Base-by-base conservation (phyloP, 2,888 invertebrate genomes). In the Caenorhabditis becei region DNA sequence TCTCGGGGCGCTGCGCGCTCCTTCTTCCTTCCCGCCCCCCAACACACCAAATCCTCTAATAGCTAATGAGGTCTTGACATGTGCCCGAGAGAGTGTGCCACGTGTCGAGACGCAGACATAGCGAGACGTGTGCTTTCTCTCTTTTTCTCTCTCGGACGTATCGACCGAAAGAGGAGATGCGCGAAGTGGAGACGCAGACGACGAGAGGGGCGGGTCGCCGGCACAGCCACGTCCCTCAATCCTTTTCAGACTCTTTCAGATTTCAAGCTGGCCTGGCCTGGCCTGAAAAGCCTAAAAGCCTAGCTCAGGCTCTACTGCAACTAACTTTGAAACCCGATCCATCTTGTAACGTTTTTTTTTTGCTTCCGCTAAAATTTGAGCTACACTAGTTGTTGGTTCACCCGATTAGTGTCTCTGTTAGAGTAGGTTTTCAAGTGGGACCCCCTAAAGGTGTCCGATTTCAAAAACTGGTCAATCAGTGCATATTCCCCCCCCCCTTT, bases 11-110 rank as follows among this genome's bases (percentile, higher is more conserved):
- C 26, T 41, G 53, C 54, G 47, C 58, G 37, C 47, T 26, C 49
- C 44, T n/a, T 35, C n/a, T 56, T 3, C 56, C 69, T 49, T 56
- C 69, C 54, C 41, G 10, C 49, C 20, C 49, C 49, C 3, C 53
- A 49, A 24, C 54, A 28, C 54, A 11, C 26, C 24, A 4, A 63
- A 63, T 63, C 49, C 66, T 65, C 74, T 74, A 74, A 74, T 74
- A 74, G 72, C 72, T 74, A 74, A 74, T 74, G 74, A 74, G 74
- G 74, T 74, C 74, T 74, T 74, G 74, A 74, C 74, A 74, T 54
- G 65, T 59, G 59, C 28, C 51, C 59, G 51, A 49, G 20, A 53
- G 44, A 44, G 63, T 35, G 20, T 47, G 32, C 47, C 35, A 35
- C 44, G 71, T 62, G 62, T 23, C 8, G 74, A 74, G 26, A 65